These are phyloP conservation scores for Acropora yongei DNA, from an alignment of 64 coral and sea anemone species.

Conservation along the genomic window DNA sequence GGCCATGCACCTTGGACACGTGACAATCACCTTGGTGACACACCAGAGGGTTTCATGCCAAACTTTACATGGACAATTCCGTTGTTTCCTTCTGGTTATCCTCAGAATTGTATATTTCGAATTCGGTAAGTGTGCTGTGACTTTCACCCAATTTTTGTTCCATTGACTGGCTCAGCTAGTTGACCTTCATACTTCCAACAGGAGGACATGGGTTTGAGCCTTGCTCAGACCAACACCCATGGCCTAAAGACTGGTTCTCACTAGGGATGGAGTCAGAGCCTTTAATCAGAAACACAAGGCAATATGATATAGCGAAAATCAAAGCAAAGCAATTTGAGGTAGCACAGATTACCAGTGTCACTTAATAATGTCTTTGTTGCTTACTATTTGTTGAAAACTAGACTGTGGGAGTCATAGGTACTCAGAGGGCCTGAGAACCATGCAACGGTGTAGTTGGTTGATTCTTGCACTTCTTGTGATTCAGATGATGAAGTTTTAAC, in stretches of 20 bases:
- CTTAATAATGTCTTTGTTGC: no score
- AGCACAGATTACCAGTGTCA: no score
- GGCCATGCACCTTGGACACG: constrained; percentile 79
- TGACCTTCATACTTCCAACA: neutral
- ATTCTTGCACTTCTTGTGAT: neutral
- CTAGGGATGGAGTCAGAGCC: no score
- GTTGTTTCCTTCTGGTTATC: constrained; percentile 74
- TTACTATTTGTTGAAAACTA: no score
- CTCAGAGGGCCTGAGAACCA: no score
- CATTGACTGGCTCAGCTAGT: neutral
- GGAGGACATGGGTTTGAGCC: no score
- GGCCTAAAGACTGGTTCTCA: no score
- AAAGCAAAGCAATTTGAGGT: no score
- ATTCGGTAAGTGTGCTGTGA: constrained; percentile 68
- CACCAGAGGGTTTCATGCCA: constrained; percentile 82
- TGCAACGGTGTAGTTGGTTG: neutral
- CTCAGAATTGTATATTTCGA: constrained; percentile 82
- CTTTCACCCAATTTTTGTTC: neutral
- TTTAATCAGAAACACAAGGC: no score
- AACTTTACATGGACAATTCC: constrained; percentile 96
- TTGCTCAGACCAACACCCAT: no score
- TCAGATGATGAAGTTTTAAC: neutral
- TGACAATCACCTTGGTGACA: constrained; percentile 98
- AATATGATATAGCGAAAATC: no score
- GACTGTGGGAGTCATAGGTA: no score